Evolutionary conservation across 1,140 invertebrate species (phyloP), one percentile per base, ranked within the genome.

Genomic region (Calephelis nemesis): DNA sequence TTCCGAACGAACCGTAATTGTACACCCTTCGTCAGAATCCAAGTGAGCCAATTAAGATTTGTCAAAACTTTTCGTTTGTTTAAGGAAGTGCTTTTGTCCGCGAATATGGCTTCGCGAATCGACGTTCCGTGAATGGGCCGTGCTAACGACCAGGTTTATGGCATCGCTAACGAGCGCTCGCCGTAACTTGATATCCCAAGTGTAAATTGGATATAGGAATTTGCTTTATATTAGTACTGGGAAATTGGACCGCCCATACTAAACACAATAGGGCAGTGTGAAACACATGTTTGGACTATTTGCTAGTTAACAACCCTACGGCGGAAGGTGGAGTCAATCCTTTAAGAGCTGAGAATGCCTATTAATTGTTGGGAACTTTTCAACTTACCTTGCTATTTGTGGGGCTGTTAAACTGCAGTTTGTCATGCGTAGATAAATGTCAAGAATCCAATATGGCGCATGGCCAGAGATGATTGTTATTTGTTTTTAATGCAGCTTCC

Each of bases 161-260:
- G 54, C 49, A 40, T 48, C 73, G 68, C 72, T 76, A 74, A 79
- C 75, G 71, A 70, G 63, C 50, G 69, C 64, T 65, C 69, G 62
- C 62, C 60, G 78, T 74, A 78, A 80, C 67, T 54, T 71, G 76
- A 80, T 76, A 74, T 62, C 42, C 68, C 54, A 74, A 69, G 73
- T 78, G 76, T 74, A 72, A 77, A 81, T 72, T 70, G 67, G 70
- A 68, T 67, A 67, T 42, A 62, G 67, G 76, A 77, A 73, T 71
- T 70, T 63, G 65, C 64, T 77, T 58, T 58, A 58, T 58, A 75
- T 78, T 80, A 74, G 74, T 80, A 73, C 68, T 67, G 76, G 66
- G 63, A 77, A 77, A 80, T 63, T 64, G 62, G 69, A 58, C 19
- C 54, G 54, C 54, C 54, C 54, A 58, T 58, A 58, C 54, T 58